Base-by-base conservation (phyloP, 1,140 invertebrate species). In the Stegodyphus mimosarum region DNA sequence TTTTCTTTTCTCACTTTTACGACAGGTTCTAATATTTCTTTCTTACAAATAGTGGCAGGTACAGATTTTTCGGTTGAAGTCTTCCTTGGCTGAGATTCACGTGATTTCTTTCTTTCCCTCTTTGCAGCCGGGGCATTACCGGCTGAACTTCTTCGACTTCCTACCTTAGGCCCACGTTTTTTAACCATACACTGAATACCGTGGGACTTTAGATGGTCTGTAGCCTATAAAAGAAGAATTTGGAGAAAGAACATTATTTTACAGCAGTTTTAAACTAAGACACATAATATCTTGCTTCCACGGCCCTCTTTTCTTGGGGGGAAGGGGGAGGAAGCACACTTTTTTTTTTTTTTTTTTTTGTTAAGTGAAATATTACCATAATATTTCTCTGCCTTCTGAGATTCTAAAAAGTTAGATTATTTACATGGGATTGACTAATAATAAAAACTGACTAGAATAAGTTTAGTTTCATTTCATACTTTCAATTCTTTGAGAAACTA, bases 1-100 rank as follows among this genome's bases (percentile, higher is more conserved):
- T 74, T 86, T 87, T 75, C 87, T 74, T 86, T 94, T 93, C 95
- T 96, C 90, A 77, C 91, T 81, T 83, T 88, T 76, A 10, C 79
- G 18, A 13, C 86, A 11, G 9, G 9, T 11, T 15, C 9, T 60
- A 60, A 9, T 11, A 15, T 60, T 60, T 60, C 55, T 60, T 60
- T 9, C 55, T 60, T 60, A 60, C 55, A 60, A 11, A 67, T 2
- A n/a, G 11, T 67, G 64, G 7, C n/a, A 17, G 64, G 7, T 17
- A 15, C 10, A 15, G 11, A 13, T 67, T 67, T 67, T 17, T 18
- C n/a, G 0, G 9, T 67, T 7, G 10, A 7, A n/a, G 15, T 7
- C 9, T n/a, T 67, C 2, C 7, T 13, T n/a, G 64, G 17, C 11
- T 7, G 7, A 18, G 10, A 15, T 67, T 67, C 17, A 67, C 64